Conservation (phyloP, 1,140 invertebrate species). For the Heliothis virescens region DNA sequence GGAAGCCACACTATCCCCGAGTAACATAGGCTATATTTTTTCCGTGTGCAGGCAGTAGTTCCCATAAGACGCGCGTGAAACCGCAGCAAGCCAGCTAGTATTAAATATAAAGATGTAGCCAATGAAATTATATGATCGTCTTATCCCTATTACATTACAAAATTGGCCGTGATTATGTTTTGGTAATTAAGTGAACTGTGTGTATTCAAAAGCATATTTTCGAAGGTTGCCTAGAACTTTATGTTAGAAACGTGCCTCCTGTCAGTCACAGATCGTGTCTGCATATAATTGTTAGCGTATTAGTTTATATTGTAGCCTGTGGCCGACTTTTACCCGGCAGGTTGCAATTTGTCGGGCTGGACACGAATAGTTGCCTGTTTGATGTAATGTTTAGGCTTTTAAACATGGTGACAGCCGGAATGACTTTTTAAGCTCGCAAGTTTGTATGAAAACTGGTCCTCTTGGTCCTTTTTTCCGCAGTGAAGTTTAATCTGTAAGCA, state of each 20-base stretch:
- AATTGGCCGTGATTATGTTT: neutral
- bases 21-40: too few species aligned
- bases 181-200: neutral
- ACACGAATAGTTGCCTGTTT: neutral
- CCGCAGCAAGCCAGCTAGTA: too few species aligned
- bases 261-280: constrained; percentile 23
- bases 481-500: too few species aligned
- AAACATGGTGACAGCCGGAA: too few species aligned
- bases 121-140: too few species aligned
- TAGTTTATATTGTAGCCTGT: constrained; percentile 21
- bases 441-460: too few species aligned
- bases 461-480: too few species aligned
- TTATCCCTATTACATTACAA: neutral
- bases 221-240: constrained; percentile 15
- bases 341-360: neutral
- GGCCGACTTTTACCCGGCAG: constrained; percentile 8
- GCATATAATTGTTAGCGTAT: constrained; percentile 7
- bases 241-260: constrained; percentile 25
- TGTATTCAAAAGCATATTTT: constrained; percentile 16
- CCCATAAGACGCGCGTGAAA: too few species aligned
- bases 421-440: too few species aligned
- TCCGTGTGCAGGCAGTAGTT: too few species aligned
- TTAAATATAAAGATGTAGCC: too few species aligned
- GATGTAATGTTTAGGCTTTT: neutral
- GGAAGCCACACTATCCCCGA: too few species aligned